These are phyloP conservation scores for Danio kyathit DNA, from an alignment of 2,797 vertebrate species.

Conservation along the genomic window DNA sequence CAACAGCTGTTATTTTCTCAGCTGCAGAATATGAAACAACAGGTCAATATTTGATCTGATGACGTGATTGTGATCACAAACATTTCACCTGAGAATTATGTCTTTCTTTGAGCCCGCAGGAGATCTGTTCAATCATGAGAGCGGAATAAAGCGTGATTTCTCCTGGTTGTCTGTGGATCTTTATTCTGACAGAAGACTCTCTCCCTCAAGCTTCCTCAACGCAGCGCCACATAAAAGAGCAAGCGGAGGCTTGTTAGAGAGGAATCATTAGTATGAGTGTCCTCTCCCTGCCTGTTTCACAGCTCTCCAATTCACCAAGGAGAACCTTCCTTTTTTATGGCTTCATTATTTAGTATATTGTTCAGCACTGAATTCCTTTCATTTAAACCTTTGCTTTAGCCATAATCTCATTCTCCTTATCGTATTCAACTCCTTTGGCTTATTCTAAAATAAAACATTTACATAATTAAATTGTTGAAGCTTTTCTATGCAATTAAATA, in stretches of 20 bases:
- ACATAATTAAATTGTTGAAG: not conserved
- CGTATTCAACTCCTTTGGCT: slow-evolving; percentile 1
- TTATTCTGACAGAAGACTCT: slow-evolving; percentile 23
- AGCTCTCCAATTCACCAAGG: not conserved
- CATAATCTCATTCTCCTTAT: slow-evolving; percentile 6
- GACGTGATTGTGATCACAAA: not conserved
- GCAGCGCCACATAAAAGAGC: slow-evolving; percentile 33
- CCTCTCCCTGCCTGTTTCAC: slow-evolving; percentile 11
- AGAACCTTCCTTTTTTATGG: slow-evolving; percentile 4
- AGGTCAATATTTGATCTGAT: not conserved
- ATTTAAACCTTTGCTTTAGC: slow-evolving; percentile 11
- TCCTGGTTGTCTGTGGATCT: slow-evolving; percentile 3
- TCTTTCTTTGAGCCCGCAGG: slow-evolving; percentile 2
- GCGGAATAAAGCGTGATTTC: not conserved
- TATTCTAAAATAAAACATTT: not conserved
- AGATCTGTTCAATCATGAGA: slow-evolving; percentile 45
- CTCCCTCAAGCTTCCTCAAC: slow-evolving; percentile 35
- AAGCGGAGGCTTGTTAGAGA: slow-evolving; percentile 43
- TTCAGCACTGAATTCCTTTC: slow-evolving; percentile 5
- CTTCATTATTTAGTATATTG: slow-evolving; percentile 15
- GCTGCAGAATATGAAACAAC: not conserved
- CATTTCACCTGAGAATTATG: not conserved
- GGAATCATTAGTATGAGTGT: slow-evolving; percentile 30
- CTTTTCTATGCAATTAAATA: slow-evolving; percentile 8
- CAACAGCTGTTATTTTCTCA: not conserved